Evolutionary conservation across 2,113 vertebrate genomes (phyloP), one percentile per base, ranked within the genome.

Genomic region (Laticauda colubrina): DNA sequence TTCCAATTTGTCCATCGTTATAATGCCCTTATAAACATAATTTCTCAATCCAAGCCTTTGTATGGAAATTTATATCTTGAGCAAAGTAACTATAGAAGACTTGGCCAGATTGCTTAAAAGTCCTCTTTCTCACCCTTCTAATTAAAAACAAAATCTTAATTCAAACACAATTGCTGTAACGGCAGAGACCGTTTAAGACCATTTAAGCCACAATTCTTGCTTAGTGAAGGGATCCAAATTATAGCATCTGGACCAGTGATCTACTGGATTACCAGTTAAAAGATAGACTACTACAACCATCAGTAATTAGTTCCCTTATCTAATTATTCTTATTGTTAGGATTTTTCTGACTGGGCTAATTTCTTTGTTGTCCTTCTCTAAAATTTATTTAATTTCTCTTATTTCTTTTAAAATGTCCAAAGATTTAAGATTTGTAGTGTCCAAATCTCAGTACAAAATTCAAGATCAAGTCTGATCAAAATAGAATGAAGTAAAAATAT

Each of bases 1-100:
- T 97, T 97, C 91, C 94, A 97, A 97, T 97, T 97, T 96, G 96
- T 91, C 94, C 93, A 92, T 95, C 95, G 96, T 94, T 97, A 94
- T 69, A 86, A 96, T 96, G 89, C 94, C 97, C 96, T 96, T 97
- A 96, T 94, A 97, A 98, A 97, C 93, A 95, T 8, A 11, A 96
- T 93, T 64, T 90, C 96, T 95, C 97, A 95, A 96, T 97, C 95
- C 94, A 89, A 95, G 95, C 87, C 54, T 97, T 97, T 93, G 87
- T 90, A n/a, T 75, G 14, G 5, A 34, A 75, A 34, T 34, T 75
- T 75, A 75, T 75, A n/a, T 75, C n/a, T 34, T 75, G 64, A 75
- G 14, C 64, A 75, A 29, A 75, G 14, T 34, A 75, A 75, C n/a
- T 75, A 15, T 75, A 75, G n/a, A 34, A 75, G 14, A 34, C 14